Evolutionary conservation across 2,797 vertebrate species (phyloP).

Genomic region (Nannoperca obscura): DNA sequence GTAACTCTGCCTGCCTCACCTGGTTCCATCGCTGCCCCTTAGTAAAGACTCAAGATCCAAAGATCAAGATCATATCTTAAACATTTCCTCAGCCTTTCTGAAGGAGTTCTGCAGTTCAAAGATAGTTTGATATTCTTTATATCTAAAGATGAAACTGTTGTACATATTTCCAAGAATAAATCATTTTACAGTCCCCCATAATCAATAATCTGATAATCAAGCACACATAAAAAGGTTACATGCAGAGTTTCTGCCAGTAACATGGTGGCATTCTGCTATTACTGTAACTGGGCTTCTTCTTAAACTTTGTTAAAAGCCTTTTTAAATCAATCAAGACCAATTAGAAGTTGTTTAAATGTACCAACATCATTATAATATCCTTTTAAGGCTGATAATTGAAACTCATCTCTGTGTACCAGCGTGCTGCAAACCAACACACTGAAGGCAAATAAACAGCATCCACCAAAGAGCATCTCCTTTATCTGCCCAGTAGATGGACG

Average conservation of each 20-base stretch:
- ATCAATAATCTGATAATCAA: neutral
- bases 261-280: neutral
- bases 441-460: neutral
- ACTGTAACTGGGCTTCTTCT: neutral
- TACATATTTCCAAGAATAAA: neutral
- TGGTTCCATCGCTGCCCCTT: constrained; percentile 42
- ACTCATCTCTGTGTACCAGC: neutral
- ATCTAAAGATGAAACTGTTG: neutral
- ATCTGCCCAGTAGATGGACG: neutral
- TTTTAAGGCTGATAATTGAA: neutral
- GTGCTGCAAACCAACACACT: neutral
- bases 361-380: neutral
- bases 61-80: constrained; percentile 44
- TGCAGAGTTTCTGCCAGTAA: neutral
- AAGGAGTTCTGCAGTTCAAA: neutral
- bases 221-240: neutral
- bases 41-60: constrained; percentile 37
- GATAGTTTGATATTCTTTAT: neutral
- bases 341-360: neutral
- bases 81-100: constrained; percentile 12
- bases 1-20: constrained; percentile 53
- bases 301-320: neutral
- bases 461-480: constrained; percentile 3
- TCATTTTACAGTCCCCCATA: neutral
- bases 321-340: neutral